Conservation (phyloP, 2,888 invertebrate species). For the Therioaphis trifolii region DNA sequence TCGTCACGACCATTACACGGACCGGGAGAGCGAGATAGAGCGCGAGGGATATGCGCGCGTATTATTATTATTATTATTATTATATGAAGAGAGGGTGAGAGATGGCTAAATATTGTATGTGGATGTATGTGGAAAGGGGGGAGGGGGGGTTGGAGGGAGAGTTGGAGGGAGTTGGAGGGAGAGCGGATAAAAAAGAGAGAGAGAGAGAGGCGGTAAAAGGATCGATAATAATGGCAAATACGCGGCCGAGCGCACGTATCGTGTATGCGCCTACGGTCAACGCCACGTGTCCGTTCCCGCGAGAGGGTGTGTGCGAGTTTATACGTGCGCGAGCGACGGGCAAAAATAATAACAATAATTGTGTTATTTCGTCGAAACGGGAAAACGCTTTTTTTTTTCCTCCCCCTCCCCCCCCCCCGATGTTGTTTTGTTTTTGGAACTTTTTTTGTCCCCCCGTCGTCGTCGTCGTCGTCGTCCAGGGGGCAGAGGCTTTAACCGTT, state of each 20-base stretch:
- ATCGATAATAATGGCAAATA: conserved; percentile 56
- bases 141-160: no score
- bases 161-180: no score
- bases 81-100: background rate
- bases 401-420: no score
- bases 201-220: no score
- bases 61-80: no score
- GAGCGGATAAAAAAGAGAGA: no score
- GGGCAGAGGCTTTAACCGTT: background rate
- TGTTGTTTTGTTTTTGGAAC: background rate
- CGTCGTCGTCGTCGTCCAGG: background rate
- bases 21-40: background rate
- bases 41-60: background rate
- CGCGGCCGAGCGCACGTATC: background rate
- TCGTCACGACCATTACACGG: conserved; percentile 8
- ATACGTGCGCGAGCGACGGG: background rate
- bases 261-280: conserved; percentile 14
- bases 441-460: background rate
- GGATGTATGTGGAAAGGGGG: background rate
- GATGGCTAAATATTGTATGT: background rate
- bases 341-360: conserved; percentile 34
- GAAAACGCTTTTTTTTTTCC: background rate
- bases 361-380: conserved; percentile 22
- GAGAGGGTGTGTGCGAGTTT: background rate
- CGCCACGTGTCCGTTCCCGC: conserved; percentile 44